Conservation (phyloP, 2,888 invertebrate genomes). For the Nemotelus nigrinus region DNA sequence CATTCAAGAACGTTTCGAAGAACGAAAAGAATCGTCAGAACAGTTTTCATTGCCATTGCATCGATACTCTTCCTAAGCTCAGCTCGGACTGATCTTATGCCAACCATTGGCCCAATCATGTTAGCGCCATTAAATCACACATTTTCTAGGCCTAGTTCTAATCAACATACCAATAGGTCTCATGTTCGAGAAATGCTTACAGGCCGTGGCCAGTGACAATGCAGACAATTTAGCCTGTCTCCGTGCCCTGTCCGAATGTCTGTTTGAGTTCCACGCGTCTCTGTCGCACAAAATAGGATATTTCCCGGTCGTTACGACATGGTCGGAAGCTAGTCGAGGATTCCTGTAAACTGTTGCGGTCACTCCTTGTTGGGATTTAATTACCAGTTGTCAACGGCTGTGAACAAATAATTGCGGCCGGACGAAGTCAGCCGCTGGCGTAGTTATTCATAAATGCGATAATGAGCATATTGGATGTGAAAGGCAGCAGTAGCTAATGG, state of each 20-base stretch:
- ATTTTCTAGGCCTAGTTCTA: conserved; percentile 38
- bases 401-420: conserved; percentile 37
- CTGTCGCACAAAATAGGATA: conserved; percentile 23
- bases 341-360: conserved; percentile 32
- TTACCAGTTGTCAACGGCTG: conserved; percentile 36
- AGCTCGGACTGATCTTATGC: not conserved
- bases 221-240: conserved; percentile 29
- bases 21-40: too few relatives aligned
- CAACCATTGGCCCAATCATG: conserved; percentile 1
- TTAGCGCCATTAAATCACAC: conserved; percentile 39
- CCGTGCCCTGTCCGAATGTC: conserved; percentile 1
- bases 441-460: conserved; percentile 36
- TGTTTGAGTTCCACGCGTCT: not conserved
- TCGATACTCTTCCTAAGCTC: too few relatives aligned
- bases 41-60: too few relatives aligned
- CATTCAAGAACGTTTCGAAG: too few relatives aligned
- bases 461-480: conserved; percentile 8
- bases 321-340: conserved; percentile 20
- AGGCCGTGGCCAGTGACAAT: not conserved
- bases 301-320: conserved; percentile 10
- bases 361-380: conserved; percentile 39
- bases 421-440: conserved; percentile 14
- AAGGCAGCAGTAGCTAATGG: not conserved
- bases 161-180: conserved; percentile 41
- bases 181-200: conserved; percentile 1